These are phyloP conservation scores for Mirounga angustirostris DNA, from an alignment of 2,113 vertebrate genomes.

Conservation along the genomic window DNA sequence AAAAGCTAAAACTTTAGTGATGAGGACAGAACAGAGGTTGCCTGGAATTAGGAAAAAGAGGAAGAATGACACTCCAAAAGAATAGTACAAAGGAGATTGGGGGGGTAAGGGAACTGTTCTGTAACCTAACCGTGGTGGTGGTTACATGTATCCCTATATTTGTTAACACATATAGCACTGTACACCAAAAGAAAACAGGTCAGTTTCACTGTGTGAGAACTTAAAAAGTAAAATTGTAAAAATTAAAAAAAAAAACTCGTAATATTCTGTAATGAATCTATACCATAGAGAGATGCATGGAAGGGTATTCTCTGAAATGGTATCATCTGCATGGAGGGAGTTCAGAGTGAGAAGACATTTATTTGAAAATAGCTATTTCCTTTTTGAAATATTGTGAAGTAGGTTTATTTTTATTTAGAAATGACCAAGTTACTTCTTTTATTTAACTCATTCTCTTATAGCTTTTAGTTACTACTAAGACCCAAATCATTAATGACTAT, in stretches of 20 bases:
- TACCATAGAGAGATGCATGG: not conserved
- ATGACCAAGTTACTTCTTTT: not conserved
- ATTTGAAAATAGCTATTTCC: constrained; percentile 27
- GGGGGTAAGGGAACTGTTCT: not conserved
- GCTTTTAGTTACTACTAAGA: constrained; percentile 50
- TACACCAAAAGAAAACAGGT: not conserved
- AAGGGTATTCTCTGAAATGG: not conserved
- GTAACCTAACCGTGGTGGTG: not conserved
- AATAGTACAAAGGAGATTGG: not conserved
- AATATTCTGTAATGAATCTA: not conserved
- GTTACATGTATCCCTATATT: not conserved
- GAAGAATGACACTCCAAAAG: not conserved
- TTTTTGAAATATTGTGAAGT: constrained; percentile 21
- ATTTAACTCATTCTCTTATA: constrained; percentile 29
- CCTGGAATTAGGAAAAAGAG: not conserved
- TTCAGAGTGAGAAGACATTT: constrained; percentile 52
- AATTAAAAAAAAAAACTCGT: not conserved
- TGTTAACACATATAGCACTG: not conserved
- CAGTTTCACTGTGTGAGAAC: not conserved
- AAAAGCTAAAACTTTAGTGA: not conserved
- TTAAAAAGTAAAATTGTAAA: not conserved
- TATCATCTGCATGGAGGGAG: not conserved
- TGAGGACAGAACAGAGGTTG: not conserved
- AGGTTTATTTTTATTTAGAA: constrained; percentile 67
- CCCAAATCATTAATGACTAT: constrained; percentile 51